These are phyloP conservation scores for Heteropelma amictum DNA, from an alignment of 2,888 invertebrate genomes.

Conservation along the genomic window DNA sequence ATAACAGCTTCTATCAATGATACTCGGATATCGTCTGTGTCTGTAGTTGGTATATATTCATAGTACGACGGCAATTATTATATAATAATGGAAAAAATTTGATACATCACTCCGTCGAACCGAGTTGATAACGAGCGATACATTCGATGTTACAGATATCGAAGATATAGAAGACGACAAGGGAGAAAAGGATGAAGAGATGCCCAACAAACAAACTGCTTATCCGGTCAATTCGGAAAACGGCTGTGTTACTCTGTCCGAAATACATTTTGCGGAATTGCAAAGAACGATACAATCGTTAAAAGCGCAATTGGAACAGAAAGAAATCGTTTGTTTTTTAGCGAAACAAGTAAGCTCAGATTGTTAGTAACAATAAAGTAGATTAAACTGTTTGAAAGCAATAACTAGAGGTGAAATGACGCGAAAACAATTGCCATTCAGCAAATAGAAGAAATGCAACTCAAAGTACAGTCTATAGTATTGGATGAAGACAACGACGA, in stretches of 20 bases:
- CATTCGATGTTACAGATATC: constrained; percentile 63
- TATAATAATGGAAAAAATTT: neutral
- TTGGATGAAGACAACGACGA: constrained; percentile 70
- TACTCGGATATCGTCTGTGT: too few species aligned
- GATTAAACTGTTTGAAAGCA: neutral
- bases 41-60: too few species aligned
- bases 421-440: constrained; percentile 54
- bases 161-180: constrained; percentile 51
- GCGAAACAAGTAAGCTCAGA: constrained; percentile 70
- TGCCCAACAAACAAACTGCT: constrained; percentile 52
- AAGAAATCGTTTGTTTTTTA: constrained; percentile 69
- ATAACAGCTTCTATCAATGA: too few species aligned
- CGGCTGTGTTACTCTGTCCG: constrained; percentile 81
- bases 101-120: neutral
- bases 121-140: neutral
- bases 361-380: neutral
- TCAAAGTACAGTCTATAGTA: constrained; percentile 72
- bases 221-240: constrained; percentile 83
- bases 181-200: constrained; percentile 30
- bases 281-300: constrained; percentile 81
- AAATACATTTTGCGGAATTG: constrained; percentile 82
- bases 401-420: neutral
- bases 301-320: constrained; percentile 81
- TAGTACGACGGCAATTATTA: too few species aligned
- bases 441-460: constrained; percentile 75